phyloP scores from a whole-genome alignment of 2,888 invertebrate genomes.

The Dryadula phaetusa region DNA sequence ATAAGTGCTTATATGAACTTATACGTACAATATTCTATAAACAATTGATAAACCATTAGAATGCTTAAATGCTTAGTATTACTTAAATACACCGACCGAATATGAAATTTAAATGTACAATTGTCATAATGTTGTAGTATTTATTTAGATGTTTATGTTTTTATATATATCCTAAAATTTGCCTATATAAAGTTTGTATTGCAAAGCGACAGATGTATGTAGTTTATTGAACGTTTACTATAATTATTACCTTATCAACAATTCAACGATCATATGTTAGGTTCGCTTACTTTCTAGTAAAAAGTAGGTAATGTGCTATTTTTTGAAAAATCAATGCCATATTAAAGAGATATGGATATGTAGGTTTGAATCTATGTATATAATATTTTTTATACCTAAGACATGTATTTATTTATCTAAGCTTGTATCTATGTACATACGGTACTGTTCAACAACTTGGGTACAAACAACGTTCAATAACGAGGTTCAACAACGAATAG shows the following conservation, averaged over 20 bases:
- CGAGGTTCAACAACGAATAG: not conserved
- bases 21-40: not conserved
- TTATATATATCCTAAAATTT: not conserved
- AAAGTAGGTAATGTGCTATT: not conserved
- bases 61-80: not conserved
- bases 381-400: not conserved
- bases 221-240: not conserved
- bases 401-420: too few relatives aligned
- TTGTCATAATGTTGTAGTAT: not conserved
- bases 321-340: not conserved
- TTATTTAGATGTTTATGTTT: too few relatives aligned
- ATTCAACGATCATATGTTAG: constrained; percentile 2
- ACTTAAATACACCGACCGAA: not conserved
- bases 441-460: not conserved
- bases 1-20: constrained; percentile 9
- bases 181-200: not conserved
- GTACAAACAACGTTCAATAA: constrained; percentile 1
- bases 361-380: not conserved
- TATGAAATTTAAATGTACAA: not conserved
- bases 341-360: not conserved
- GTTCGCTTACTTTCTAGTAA: not conserved
- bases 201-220: too few relatives aligned
- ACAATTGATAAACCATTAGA: constrained; percentile 13
- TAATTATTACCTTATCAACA: not conserved
- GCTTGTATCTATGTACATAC: not conserved